Base-by-base conservation (phyloP, 1,140 invertebrate species). In the Hylaeus volcanicus region DNA sequence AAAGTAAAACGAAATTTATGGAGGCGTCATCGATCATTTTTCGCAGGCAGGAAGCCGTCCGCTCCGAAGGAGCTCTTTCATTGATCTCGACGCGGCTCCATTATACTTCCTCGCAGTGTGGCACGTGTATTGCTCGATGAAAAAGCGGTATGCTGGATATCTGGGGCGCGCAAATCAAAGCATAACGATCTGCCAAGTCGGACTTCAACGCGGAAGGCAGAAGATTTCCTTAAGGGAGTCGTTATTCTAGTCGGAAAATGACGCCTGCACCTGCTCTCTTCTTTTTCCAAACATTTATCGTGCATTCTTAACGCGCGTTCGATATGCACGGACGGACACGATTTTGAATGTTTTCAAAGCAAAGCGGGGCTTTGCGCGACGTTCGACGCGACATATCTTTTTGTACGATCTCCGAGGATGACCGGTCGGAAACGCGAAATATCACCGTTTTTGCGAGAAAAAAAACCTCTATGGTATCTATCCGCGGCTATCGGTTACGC, bases 101-200 rank as follows among this genome's bases (percentile, higher is more conserved):
- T 71, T 63, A 70, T 63, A 26, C 11, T 63, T 63, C 37, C 55
- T 41, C 12, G 15, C 12, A 3, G 12, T 11, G 70, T 14, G 61
- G 71, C 70, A 43, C 48, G 71, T 74, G 55, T 80, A 69, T 37
- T n/a, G 55, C 5, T 37, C 55, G 64, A 61, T 74, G 26, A 80
- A 80, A 80, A 64, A 39, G 39, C 61, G 61, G 37, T 63, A 53
- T 4, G 73, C 55, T 69, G 55, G 37, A 43, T 51, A 80, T 80
- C 72, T 80, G 55, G 79, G 79, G 43, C 79, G 55, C 73, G 68
- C 72, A 80, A 80, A 80, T 80, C 73, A 75, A 51, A 12, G 63
- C 37, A 68, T 80, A 80, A 80, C 66, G 72, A 80, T 80, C 79
- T 6, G 55, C 51, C 4, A 14, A 60, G 72, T 66, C 45, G 15